phyloP scores from a whole-genome alignment of 2,797 vertebrate genomes.

The Dromococcyx pavoninus region DNA sequence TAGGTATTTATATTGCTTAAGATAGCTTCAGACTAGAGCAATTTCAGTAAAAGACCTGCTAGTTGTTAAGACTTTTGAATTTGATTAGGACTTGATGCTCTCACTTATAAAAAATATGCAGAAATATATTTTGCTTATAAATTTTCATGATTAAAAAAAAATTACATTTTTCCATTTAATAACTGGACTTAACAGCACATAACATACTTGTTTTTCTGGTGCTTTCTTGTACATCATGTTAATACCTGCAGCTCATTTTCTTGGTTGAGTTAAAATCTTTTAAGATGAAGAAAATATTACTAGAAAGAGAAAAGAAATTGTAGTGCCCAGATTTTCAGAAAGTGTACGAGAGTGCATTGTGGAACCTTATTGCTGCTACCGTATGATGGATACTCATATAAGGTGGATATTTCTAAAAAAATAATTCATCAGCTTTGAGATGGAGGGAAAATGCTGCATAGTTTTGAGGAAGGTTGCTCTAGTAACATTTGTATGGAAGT shows the following conservation, averaged over 20 bases:
- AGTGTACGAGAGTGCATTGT: not conserved
- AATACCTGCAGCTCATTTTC: not conserved
- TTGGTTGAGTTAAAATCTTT: not conserved
- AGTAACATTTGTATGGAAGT: not conserved
- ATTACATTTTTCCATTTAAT: not conserved
- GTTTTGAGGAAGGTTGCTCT: not conserved
- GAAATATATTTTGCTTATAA: not conserved
- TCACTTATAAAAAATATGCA: not conserved
- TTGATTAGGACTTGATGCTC: not conserved
- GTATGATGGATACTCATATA: not conserved
- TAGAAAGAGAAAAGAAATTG: not conserved
- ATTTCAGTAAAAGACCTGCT: not conserved
- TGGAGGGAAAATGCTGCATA: not conserved
- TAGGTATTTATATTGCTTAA: constrained; percentile 28
- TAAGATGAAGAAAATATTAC: not conserved
- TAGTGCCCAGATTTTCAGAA: not conserved
- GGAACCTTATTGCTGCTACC: not conserved
- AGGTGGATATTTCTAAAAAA: not conserved
- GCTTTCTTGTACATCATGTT: not conserved
- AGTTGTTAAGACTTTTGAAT: not conserved
- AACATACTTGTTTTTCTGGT: not conserved
- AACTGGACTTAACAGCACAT: not conserved
- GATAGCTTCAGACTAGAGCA: not conserved
- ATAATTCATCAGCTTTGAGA: not conserved
- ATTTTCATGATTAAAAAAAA: not conserved